Percentiles rank a stretch among this genome's conserved stretches.
Conservation (phyloP, 2,888 invertebrate species). For the Cataglyphis rosenhaueri region DNA sequence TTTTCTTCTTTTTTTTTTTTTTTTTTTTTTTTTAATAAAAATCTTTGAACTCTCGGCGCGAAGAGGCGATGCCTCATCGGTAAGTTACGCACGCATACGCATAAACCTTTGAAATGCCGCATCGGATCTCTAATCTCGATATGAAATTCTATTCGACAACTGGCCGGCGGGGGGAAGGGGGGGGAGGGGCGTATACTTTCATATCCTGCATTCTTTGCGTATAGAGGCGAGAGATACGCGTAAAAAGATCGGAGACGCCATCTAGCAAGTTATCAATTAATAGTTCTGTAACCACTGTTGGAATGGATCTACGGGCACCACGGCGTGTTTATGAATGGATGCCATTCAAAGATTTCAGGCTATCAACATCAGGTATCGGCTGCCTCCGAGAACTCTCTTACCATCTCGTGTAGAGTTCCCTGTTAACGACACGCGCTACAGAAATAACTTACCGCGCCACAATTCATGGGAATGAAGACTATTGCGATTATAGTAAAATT, state of each 20-base stretch:
- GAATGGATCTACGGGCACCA: background rate
- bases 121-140: slow-evolving; percentile 58
- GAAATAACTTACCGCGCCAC: background rate
- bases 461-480: background rate
- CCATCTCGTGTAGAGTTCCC: slow-evolving; percentile 3
- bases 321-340: slow-evolving; percentile 1
- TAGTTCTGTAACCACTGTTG: background rate
- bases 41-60: slow-evolving; percentile 64
- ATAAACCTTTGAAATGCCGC: slow-evolving; percentile 71
- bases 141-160: slow-evolving; percentile 65
- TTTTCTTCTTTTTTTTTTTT: slow-evolving; percentile 35
- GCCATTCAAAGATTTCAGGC: background rate
- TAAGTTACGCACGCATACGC: slow-evolving; percentile 69
- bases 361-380: slow-evolving; percentile 15
- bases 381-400: background rate
- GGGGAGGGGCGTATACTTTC: slow-evolving; percentile 50
- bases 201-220: background rate
- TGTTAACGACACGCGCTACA: slow-evolving; percentile 18
- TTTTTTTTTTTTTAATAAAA: slow-evolving; percentile 44
- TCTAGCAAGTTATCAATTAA: slow-evolving; percentile 26
- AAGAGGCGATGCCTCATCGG: slow-evolving; percentile 70
- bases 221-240: background rate
- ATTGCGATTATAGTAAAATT: background rate
- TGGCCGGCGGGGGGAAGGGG: background rate
- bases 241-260: slow-evolving; percentile 39